Evolutionary conservation across 2,113 vertebrate genomes (phyloP).

Genomic region (Chunga burmeisteri): DNA sequence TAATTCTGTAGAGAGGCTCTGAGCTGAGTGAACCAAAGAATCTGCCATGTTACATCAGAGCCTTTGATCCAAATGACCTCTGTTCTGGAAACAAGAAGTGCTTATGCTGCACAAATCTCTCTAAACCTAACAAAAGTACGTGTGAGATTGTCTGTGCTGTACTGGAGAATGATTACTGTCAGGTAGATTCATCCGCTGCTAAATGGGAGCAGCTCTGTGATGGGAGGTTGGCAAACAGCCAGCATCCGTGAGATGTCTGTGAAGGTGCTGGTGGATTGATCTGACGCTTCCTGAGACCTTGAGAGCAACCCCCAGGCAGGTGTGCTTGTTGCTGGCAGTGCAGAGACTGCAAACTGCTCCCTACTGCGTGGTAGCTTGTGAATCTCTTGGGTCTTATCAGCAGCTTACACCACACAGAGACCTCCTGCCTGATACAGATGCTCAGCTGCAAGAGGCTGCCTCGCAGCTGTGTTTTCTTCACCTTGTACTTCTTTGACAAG

Average conservation of each 20-base stretch:
- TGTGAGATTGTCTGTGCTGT: background rate
- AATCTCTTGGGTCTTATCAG: slow-evolving; percentile 19
- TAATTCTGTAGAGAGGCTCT: background rate
- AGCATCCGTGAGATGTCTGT: background rate
- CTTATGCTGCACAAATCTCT: background rate
- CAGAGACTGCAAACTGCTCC: background rate
- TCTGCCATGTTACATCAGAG: background rate
- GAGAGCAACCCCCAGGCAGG: background rate
- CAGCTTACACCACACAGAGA: background rate
- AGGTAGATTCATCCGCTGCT: background rate
- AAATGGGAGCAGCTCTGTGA: background rate
- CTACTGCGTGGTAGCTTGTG: background rate
- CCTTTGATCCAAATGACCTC: slow-evolving; percentile 23
- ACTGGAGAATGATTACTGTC: background rate
- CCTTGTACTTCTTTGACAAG: background rate
- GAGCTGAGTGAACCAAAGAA: background rate
- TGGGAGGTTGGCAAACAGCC: background rate
- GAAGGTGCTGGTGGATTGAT: background rate
- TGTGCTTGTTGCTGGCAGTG: background rate
- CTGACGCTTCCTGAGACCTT: background rate
- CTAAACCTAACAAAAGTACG: background rate
- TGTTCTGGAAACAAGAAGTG: background rate
- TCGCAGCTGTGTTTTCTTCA: slow-evolving; percentile 19
- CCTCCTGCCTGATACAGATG: background rate
- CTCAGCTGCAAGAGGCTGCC: background rate